These are phyloP conservation scores for Nymphicus hollandicus DNA, from an alignment of 2,113 vertebrate species.

Conservation along the genomic window DNA sequence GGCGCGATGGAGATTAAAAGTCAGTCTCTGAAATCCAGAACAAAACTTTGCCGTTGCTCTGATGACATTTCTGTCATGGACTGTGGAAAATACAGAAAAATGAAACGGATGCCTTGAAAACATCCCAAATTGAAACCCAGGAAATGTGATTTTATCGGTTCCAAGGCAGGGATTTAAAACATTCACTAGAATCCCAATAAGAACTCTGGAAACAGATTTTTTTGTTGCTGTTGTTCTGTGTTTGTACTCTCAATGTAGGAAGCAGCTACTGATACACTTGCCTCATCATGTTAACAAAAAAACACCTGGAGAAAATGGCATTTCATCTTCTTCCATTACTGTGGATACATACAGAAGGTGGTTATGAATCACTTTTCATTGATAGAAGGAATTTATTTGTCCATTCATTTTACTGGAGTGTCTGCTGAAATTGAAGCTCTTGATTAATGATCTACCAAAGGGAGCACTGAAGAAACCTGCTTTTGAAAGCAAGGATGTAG, in stretches of 20 bases:
- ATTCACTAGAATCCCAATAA: neutral
- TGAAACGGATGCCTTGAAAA: neutral
- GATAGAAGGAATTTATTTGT: constrained; percentile 62
- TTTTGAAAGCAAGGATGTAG: neutral
- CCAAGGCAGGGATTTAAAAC: neutral
- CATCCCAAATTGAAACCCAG: neutral
- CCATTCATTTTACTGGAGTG: constrained; percentile 16
- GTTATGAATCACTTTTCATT: constrained; percentile 64
- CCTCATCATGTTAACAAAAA: neutral
- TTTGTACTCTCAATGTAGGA: neutral
- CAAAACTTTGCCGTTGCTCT: neutral
- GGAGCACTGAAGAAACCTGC: neutral
- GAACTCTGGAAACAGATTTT: neutral
- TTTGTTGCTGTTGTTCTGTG: neutral
- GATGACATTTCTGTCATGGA: neutral
- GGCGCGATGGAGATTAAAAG: neutral
- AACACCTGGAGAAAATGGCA: constrained; percentile 1
- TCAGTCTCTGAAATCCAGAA: neutral
- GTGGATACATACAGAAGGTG: constrained; percentile 46
- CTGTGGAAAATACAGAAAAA: neutral
- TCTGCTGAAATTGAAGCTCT: constrained; percentile 31
- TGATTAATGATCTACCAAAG: constrained; percentile 49
- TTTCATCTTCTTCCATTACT: constrained; percentile 51
- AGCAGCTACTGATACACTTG: neutral
- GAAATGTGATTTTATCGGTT: neutral